Base-by-base conservation (phyloP, 2,888 invertebrate genomes). In the Xylota segnis region DNA sequence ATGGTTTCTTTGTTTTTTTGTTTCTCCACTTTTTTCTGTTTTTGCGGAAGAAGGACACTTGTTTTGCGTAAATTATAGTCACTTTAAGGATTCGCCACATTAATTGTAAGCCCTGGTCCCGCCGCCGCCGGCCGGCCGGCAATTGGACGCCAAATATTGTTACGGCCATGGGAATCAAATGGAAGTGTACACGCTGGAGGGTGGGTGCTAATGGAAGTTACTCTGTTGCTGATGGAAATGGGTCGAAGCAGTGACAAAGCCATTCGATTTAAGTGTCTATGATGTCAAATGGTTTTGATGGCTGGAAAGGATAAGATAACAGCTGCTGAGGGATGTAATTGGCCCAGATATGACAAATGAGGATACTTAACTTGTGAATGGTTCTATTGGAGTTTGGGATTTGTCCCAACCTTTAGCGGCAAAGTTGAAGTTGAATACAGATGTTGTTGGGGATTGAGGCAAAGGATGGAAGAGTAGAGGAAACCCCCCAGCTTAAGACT, bases 1-100 rank as follows among this genome's bases (percentile, higher is more conserved):
- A 70, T 40, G 77, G 70, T 27, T 32, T 54, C 70, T 56, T 70
- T 77, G 52, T n/a, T n/a, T 47, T 6, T 7, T 40, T n/a, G n/a
- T n/a, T n/a, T n/a, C n/a, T 40, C 12, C 12, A 1, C 9, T 40
- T 40, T 16, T 71, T 29, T n/a, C n/a, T n/a, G n/a, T n/a, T 16
- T 40, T 37, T 47, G 2, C 47, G 29, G 10, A 52, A 40, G 47
- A 66, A 58, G 45, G 66, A 76, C 61, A 70, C 34, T 61, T 77
- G 59, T 68, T 58, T 58, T 23, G 54, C 5, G 54, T n/a, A 34
- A 43, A 63, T 54, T 45, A 18, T 14, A 32, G 61, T 32, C 63
- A 63, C 27, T 63, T 78, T 45, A 56, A 45, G 50, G 59, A 77
- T 68, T 61, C 59, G 29, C 18, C 14, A 52, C 43, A 32, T 76